phyloP scores from a whole-genome alignment of 2,113 vertebrate genomes.

The Anas platyrhynchos region DNA sequence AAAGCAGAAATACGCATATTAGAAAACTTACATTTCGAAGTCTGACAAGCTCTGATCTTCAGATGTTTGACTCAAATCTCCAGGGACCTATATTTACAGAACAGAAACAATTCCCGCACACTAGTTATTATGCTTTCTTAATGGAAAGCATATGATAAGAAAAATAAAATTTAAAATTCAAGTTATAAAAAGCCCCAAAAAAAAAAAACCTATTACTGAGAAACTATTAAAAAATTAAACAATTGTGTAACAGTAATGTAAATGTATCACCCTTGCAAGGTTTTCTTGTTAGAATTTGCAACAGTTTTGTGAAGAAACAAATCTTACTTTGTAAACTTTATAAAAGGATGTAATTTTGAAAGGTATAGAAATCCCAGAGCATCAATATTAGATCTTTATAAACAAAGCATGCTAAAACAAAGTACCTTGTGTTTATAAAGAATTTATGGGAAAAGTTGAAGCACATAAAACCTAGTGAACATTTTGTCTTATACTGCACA shows the following conservation, averaged over 20 bases:
- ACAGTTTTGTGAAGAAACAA: neutral
- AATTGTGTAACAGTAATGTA: neutral
- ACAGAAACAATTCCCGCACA: neutral
- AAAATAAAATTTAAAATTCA: neutral
- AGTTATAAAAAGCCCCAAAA: neutral
- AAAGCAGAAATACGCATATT: neutral
- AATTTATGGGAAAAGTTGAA: neutral
- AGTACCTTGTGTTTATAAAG: neutral
- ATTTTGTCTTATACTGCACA: neutral
- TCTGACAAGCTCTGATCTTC: conserved; percentile 98
- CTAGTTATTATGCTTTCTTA: conserved; percentile 19
- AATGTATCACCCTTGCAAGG: neutral
- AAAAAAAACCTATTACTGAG: neutral
- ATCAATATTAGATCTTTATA: neutral
- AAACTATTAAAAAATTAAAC: neutral
- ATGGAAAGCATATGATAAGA: neutral
- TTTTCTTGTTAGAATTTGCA: neutral
- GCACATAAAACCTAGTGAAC: neutral
- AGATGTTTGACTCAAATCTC: conserved; percentile 97
- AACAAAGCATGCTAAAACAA: neutral
- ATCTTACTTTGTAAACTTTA: neutral
- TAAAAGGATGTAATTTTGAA: conserved; percentile 11
- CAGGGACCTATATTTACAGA: conserved; percentile 85
- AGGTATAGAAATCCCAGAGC: neutral
- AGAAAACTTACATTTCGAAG: conserved; percentile 94